Evolutionary conservation across 1,140 invertebrate genomes (phyloP).

Genomic region (Polypedilum vanderplanki): DNA sequence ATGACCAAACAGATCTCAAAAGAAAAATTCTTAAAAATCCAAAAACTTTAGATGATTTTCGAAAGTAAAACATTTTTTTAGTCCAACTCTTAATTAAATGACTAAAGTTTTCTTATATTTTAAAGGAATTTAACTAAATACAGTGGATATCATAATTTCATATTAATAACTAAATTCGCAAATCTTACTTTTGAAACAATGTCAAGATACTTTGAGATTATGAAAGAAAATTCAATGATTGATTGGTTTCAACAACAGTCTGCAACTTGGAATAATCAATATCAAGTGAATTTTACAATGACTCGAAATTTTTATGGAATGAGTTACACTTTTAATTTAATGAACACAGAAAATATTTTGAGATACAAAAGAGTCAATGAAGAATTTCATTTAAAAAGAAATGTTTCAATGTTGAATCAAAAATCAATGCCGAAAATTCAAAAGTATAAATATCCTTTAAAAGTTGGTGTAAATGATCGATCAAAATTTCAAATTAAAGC

Average conservation of each 20-base stretch:
- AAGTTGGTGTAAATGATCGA: background rate
- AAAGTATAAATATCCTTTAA: background rate
- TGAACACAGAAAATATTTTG: background rate
- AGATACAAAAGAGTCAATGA: background rate
- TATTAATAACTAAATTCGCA: too few species aligned
- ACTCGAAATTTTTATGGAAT: background rate
- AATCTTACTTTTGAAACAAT: too few species aligned
- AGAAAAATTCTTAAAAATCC: background rate
- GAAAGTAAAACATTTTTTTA: background rate
- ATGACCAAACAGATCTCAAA: background rate
- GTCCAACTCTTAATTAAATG: too few species aligned
- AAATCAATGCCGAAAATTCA: background rate
- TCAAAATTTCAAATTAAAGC: background rate
- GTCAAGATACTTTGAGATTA: background rate
- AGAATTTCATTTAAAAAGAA: background rate
- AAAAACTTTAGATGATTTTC: background rate
- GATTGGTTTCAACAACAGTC: background rate
- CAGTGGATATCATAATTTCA: too few species aligned
- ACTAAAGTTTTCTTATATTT: background rate
- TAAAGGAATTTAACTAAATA: too few species aligned
- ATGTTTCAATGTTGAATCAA: background rate
- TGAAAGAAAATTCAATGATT: background rate
- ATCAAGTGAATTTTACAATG: background rate
- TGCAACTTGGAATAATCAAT: background rate
- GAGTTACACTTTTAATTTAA: background rate